Base-by-base conservation (phyloP, 2,113 vertebrate genomes). In the Urocynchramus pylzowi region DNA sequence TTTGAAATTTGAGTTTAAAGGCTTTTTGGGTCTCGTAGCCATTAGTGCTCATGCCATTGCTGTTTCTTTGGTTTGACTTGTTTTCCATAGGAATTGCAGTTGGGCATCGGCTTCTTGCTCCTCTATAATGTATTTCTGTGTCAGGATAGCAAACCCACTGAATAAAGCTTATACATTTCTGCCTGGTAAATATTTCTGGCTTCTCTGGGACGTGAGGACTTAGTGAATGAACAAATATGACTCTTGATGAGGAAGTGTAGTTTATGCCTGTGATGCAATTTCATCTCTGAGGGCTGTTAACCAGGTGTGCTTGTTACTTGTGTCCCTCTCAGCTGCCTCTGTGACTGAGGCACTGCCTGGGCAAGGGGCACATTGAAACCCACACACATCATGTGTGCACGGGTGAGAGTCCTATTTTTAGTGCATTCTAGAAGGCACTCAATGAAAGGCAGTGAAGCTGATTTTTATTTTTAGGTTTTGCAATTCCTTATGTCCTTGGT, bases 171-270 rank as follows among this genome's bases (percentile, higher is more conserved):
- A 87, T 28, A 93, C 35, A 80, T 94, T 93, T 85, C 78, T 84
- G 67, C 56, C 41, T 61, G 81, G 76, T 76, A 92, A 89, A 90
- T 95, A 97, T 89, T 95, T 96, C 89, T 96, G 95, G 84, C 84
- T 95, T 92, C 76, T 78, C 88, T 87, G 65, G 41, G 1, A 67
- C 0, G 3, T 39, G 52, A 93, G 35, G 44, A 67, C n/a, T 89
- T 86, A 11, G 45, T 96, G 92, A 96, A 93, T 95, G 85, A 92
- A 95, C 93, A 96, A 96, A 75, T 67, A 24, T 71, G 56, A 87
- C 90, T 94, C 88, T 96, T 96, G 85, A 94, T 87, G 83, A 76
- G 60, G 41, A 86, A 60, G 53, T 9, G 37, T 52, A 76, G 77
- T n/a, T 86, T 45, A 49, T 64, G 88, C 64, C 83, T 78, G 56